Conservation (phyloP, 2,888 invertebrate genomes). For the Volucella bombylans region DNA sequence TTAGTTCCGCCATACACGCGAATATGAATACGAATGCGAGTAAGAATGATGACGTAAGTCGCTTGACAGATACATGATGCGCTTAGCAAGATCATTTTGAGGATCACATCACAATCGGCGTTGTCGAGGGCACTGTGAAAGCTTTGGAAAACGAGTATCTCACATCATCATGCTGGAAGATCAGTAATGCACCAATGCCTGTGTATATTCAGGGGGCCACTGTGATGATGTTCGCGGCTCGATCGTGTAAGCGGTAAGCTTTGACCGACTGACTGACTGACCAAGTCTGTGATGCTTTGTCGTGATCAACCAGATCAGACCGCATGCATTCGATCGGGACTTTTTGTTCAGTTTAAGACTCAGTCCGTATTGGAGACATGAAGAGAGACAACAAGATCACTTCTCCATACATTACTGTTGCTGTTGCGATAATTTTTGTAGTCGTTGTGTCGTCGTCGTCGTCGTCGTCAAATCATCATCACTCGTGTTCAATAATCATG, state of each 20-base stretch:
- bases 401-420: neutral
- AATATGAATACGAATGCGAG: constrained; percentile 21
- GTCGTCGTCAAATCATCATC: constrained; percentile 38
- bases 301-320: constrained; percentile 39
- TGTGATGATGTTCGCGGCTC: constrained; percentile 15
- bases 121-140: constrained; percentile 23
- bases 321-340: constrained; percentile 51
- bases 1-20: constrained; percentile 67
- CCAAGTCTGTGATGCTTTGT: constrained; percentile 46
- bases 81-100: constrained; percentile 53
- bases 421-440: neutral
- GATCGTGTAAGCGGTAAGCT: constrained; percentile 49
- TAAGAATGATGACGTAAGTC: constrained; percentile 58
- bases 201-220: constrained; percentile 16
- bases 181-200: constrained; percentile 35
- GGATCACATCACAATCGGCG: constrained; percentile 41
- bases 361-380: constrained; percentile 3
- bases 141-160: constrained; percentile 19
- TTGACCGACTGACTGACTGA: constrained; percentile 73
- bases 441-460: constrained; percentile 2
- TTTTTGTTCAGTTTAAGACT: constrained; percentile 20
- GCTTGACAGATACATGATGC: constrained; percentile 58
- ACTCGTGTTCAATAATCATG: constrained; percentile 34
- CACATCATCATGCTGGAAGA: neutral
- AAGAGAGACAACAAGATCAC: constrained; percentile 22